A percentile compares a stretch with the other conserved stretches of the same genome.
Evolutionary conservation across 2,113 vertebrate species (phyloP).

Genomic region (Phrynosoma blainvillii): DNA sequence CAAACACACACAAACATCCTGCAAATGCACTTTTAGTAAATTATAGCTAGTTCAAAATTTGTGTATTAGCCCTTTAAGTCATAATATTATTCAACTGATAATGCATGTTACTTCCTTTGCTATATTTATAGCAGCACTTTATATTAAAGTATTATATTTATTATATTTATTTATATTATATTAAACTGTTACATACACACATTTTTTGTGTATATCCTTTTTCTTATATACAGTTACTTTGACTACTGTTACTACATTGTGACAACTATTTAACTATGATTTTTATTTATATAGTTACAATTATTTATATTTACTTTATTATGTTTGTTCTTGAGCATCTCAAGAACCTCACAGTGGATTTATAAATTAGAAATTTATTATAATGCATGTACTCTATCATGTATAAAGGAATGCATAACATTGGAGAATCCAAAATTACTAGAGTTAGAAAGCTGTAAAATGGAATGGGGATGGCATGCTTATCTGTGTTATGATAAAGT

Average conservation of each 20-base stretch:
- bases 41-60: too few species aligned
- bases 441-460: too few species aligned
- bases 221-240: background rate
- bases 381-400: too few species aligned
- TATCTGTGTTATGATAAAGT: too few species aligned
- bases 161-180: too few species aligned
- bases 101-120: background rate
- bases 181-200: background rate
- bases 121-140: background rate
- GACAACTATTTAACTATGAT: background rate
- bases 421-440: too few species aligned
- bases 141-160: background rate
- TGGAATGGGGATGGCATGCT: too few species aligned
- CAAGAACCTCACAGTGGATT: background rate
- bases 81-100: background rate
- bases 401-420: too few species aligned
- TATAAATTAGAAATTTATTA: too few species aligned
- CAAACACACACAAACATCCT: too few species aligned
- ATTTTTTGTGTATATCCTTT: background rate
- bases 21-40: too few species aligned
- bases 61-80: too few species aligned
- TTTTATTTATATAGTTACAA: background rate
- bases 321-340: background rate
- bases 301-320: background rate
- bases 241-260: background rate